Evolutionary conservation across 2,888 invertebrate species (phyloP), one percentile per base, ranked within the genome.

Genomic region (Baccha elongata): DNA sequence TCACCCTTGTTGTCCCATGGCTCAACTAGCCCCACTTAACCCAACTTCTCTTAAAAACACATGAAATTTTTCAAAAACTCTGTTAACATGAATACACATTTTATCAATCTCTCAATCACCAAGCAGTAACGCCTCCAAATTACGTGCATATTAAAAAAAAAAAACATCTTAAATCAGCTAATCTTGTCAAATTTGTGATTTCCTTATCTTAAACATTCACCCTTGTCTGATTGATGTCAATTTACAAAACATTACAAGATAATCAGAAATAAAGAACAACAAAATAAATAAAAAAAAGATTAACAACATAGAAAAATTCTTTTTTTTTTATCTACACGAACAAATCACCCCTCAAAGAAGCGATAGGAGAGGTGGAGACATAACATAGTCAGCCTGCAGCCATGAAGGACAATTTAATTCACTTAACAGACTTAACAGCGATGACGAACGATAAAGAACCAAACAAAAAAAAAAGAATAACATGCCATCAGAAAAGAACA

Each of bases 331-430:
- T 76, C 76, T 81, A 3, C 53, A 23, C 46, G 53, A 83, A 58
- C 17, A 72, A 60, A 73, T 83, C 76, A 78, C 62, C 83, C 83
- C 78, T 72, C 67, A 10, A 21, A 4, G 32, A 5, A 23, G 32
- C 3, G 11, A 19, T 11, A 19, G 52, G n/a, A 23, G 3, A 11
- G 48, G 6, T 15, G 44, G 29, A 32, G 55, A 6, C 10, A 7
- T 8, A 6, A 19, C 13, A n/a, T n/a, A 44, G 32, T 4, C 42
- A 58, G 26, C 23, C 48, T 37, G 15, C 53, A 44, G 78, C 48
- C 72, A 83, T 83, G 64, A 78, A 81, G 78, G 83, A 83, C 83
- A 83, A 72, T 83, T 83, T 83, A 83, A 78, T 83, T 83, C 83
- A 83, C 78, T 83, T 83, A 78, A 78, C 78, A 65, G 58, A 71